Conservation (phyloP, 2,797 vertebrate species). For the Saxicola maurus region DNA sequence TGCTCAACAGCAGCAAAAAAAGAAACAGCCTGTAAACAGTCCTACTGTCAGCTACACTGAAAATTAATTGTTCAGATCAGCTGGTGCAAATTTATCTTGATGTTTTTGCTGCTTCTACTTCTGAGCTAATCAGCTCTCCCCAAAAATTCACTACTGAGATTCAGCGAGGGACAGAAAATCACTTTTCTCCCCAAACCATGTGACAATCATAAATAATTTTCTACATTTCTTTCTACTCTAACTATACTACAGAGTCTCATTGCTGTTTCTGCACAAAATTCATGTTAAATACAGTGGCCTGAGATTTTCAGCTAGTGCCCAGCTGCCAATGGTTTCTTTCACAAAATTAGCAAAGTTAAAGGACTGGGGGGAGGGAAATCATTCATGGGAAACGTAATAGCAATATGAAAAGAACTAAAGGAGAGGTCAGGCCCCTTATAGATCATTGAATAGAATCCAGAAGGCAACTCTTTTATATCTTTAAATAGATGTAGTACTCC, state of each 20-base stretch:
- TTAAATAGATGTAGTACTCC: constrained; percentile 41
- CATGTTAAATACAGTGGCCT: constrained; percentile 17
- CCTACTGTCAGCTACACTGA: neutral
- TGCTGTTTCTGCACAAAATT: neutral
- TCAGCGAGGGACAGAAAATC: neutral
- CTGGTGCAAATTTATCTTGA: neutral
- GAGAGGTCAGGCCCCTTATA: constrained; percentile 29
- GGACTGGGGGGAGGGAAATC: constrained; percentile 48
- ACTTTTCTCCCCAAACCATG: neutral
- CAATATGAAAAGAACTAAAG: constrained; percentile 63
- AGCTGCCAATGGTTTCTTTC: constrained; percentile 63
- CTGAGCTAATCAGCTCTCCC: neutral
- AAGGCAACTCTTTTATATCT: constrained; percentile 48
- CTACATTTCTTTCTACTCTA: neutral
- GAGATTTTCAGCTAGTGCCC: neutral
- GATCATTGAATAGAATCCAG: constrained; percentile 49
- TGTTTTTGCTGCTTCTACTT: neutral
- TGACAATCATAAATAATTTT: neutral
- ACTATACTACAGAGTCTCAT: neutral
- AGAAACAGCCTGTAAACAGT: neutral
- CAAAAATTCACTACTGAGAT: neutral
- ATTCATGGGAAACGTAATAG: constrained; percentile 53
- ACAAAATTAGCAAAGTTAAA: constrained; percentile 36
- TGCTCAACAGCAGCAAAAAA: neutral
- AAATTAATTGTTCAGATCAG: neutral